Percentiles rank a stretch among this genome's conserved stretches.
phyloP scores from a whole-genome alignment of 2,888 invertebrate genomes.

The Apotomis turbidana region DNA sequence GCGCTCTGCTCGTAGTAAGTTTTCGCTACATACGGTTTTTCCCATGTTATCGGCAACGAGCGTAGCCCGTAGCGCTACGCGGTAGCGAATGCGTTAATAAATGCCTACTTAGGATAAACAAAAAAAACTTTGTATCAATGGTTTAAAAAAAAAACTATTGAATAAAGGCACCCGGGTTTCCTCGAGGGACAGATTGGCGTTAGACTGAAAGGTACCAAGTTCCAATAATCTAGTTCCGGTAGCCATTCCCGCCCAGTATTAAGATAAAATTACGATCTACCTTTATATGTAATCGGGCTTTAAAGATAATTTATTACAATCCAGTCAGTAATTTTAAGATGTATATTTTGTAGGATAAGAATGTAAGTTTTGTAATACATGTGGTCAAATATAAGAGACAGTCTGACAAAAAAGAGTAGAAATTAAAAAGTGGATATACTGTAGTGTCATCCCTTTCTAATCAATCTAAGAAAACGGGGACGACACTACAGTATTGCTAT shows the following conservation, averaged over 20 bases:
- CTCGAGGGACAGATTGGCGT: conserved; percentile 1
- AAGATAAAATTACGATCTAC: conserved; percentile 52
- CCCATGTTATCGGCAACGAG: too few species aligned
- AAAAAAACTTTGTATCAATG: too few species aligned
- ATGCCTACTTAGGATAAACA: too few species aligned
- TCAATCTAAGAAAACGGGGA: too few species aligned
- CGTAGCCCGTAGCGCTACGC: too few species aligned
- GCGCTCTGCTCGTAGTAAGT: too few species aligned
- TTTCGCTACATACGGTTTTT: too few species aligned
- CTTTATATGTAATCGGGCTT: conserved; percentile 66
- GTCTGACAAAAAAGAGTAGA: background rate
- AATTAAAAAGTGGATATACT: too few species aligned
- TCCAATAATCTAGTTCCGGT: conserved; percentile 38
- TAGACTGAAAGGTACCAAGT: conserved; percentile 32
- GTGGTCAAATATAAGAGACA: background rate
- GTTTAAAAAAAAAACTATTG: background rate
- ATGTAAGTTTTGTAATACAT: conserved; percentile 42
- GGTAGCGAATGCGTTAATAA: too few species aligned
- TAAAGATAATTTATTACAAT: conserved; percentile 72
- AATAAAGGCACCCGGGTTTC: background rate
- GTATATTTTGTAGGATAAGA: conserved; percentile 53
- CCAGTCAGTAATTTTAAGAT: conserved; percentile 80
- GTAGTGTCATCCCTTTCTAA: too few species aligned
- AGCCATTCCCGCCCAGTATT: conserved; percentile 74
- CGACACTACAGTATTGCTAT: too few species aligned